phyloP scores from a whole-genome alignment of 2,113 vertebrate species.

The Gallinago undulata region DNA sequence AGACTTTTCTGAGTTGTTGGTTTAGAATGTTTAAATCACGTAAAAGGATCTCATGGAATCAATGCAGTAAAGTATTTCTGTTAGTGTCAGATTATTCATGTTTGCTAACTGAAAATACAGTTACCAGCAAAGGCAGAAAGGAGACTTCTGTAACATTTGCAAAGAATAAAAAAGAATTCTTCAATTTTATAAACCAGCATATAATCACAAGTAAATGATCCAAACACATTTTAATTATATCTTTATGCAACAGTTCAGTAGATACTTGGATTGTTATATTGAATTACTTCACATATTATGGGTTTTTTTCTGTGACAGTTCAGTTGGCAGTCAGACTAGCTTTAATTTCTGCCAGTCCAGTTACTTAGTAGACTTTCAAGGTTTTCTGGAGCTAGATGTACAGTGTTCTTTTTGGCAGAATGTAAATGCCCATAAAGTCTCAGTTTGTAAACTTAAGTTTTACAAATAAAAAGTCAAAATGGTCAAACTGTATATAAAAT shows the following conservation, averaged over 20 bases:
- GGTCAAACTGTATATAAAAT: background rate
- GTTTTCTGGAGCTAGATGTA: background rate
- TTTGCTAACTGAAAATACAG: too few species aligned
- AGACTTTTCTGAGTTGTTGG: background rate
- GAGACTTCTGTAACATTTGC: background rate
- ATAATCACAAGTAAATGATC: background rate
- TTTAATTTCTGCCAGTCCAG: background rate
- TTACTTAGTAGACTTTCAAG: background rate
- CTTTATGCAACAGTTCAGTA: background rate
- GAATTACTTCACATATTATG: background rate
- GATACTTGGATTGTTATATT: background rate
- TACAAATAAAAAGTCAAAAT: background rate
- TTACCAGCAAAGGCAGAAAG: background rate
- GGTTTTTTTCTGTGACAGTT: background rate
- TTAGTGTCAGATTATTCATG: background rate
- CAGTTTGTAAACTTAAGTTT: background rate
- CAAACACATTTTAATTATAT: background rate
- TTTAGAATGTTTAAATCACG: background rate
- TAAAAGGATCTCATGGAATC: background rate
- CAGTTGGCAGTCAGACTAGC: background rate
- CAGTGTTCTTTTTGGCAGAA: background rate
- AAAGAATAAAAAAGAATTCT: background rate
- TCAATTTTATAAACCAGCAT: background rate
- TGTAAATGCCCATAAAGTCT: background rate
- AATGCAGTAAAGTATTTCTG: background rate